Evolutionary conservation across 2,113 vertebrate species (phyloP), one percentile per base, ranked within the genome.

Genomic region (Macroglossus sobrinus): DNA sequence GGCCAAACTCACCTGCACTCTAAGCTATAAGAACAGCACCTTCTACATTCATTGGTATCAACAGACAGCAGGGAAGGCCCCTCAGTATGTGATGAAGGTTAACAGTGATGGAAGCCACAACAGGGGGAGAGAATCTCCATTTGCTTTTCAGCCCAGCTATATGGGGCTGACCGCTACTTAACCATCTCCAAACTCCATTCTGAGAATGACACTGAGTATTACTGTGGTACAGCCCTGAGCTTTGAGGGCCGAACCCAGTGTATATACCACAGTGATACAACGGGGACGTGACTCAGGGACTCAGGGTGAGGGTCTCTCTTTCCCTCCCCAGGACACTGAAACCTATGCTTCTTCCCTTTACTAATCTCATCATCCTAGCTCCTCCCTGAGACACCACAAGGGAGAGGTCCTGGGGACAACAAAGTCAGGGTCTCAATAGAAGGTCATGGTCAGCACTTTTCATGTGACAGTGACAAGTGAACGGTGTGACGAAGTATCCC

Each of bases 1-100:
- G 0, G 43, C 3, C 94, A 91, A 95, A 45, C 28, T 91, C 81
- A 86, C 43, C 89, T 86, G 64, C 72, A 91, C 63, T 19, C 64
- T 91, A 28, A 91, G 81, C 45, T 35, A 3, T 6, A 26, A n/a
- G 10, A 43, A 79, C 57, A 91, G 81, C 4, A 24, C 0, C 40
- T 89, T 61, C 5, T 2, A 0, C 9, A 38, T 57, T 57, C 2
- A 1, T 3, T 38, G 45, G 81, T 74, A 24, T 24, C 82, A 66
- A 15, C 74, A 74, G 55, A 10, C 4, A 11, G 21, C 81, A 64
- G 43, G 12, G 74, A 80, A 55, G 22, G 3, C 3, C n/a, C 88
- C 43, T 4, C 0, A 3, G n/a, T 64, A 28, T 33, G 1, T 80
- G 64, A 80, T 74, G 64, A 0, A 3, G 0, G 1, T 43, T 18